These are phyloP conservation scores for Nomada fucata DNA, from an alignment of 2,888 invertebrate species.

Conservation along the genomic window DNA sequence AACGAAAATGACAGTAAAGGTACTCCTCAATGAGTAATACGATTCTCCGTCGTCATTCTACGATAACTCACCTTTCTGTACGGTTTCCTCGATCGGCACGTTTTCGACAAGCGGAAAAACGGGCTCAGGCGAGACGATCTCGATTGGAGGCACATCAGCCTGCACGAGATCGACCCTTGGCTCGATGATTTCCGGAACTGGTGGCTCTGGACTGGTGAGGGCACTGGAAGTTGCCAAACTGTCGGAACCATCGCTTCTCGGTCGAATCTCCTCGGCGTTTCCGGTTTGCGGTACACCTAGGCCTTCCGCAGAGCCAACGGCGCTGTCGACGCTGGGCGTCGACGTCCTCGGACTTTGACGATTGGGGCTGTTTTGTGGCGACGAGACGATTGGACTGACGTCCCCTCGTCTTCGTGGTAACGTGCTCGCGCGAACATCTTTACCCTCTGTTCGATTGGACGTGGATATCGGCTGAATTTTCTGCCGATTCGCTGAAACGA, in stretches of 20 bases:
- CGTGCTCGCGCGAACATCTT: conserved; percentile 80
- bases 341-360: conserved; percentile 82
- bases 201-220: conserved; percentile 85
- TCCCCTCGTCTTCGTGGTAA: conserved; percentile 84
- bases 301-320: conserved; percentile 87
- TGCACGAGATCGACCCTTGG: conserved; percentile 82
- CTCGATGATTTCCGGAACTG: conserved; percentile 84
- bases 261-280: conserved; percentile 74
- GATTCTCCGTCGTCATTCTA: neutral
- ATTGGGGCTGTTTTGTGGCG: conserved; percentile 82
- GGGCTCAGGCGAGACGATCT: conserved; percentile 57
- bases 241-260: conserved; percentile 84
- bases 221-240: conserved; percentile 85
- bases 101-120: conserved; percentile 81
- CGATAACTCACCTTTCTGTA: conserved; percentile 84
- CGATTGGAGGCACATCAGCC: conserved; percentile 65
- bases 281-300: conserved; percentile 76
- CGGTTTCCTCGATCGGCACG: conserved; percentile 85
- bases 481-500: conserved; percentile 71
- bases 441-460: conserved; percentile 70
- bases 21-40: neutral
- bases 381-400: conserved; percentile 76
- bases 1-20: neutral
- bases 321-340: conserved; percentile 87
- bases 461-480: conserved; percentile 73